Evolutionary conservation across 1,140 invertebrate species (phyloP), one percentile per base, ranked within the genome.

Genomic region (Lucilia sericata): DNA sequence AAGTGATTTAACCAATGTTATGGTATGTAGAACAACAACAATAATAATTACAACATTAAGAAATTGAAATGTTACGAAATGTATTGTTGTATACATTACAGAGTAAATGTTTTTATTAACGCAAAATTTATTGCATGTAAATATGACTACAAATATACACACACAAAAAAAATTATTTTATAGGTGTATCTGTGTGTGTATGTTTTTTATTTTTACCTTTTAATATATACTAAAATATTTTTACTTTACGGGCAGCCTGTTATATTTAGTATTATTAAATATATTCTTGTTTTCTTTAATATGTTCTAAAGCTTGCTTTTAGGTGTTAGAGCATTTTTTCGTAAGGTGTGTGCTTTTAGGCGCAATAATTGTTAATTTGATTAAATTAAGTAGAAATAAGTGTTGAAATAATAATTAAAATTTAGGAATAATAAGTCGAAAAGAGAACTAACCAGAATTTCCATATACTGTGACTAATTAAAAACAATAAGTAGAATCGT

Each of bases 91-190:
- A 70, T 25, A 60, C 17, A 14, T 60, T 60, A 70, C 21, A n/a
- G 65, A 21, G 65, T 70, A 70, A 70, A 70, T 70, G 65, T 70
- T 70, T 70, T 70, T 70, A 70, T 70, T 70, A 70, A 70, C 19
- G 65, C 65, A 19, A 70, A 70, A 70, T 70, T 70, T 70, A 70
- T 70, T 70, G 65, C 65, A 70, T 70, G 55, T 60, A 60, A 60
- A 17, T 17, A 60, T 60, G 19, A 21, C 65, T 21, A 70, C n/a
- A 1, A 10, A 70, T 10, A 70, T 70, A 70, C 17, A 8, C 12
- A n/a, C 51, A 55, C 42, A 42, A 42, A 7, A 3, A 2, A 0
- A 42, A 2, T 42, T 42, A 10, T 7, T 55, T 55, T 55, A 55
- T 17, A 14, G 21, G n/a, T 70, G 21, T 0, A 8, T 70, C 0